Conservation (phyloP, 2,888 invertebrate species). For the Pyrgus malvae region DNA sequence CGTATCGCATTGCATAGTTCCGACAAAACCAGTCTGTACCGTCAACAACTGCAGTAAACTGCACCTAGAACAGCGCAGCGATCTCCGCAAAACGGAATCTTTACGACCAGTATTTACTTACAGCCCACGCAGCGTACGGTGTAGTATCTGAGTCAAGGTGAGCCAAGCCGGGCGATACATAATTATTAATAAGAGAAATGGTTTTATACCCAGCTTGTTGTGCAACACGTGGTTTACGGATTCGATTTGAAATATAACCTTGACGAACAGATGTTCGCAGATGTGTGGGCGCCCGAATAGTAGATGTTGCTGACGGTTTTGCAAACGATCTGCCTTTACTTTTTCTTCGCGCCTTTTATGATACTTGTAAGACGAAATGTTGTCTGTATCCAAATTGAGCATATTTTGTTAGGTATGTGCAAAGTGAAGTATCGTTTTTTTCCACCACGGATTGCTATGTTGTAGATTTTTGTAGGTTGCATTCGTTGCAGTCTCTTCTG, state of each 20-base stretch:
- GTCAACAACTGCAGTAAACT: too few species aligned
- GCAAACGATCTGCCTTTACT: neutral
- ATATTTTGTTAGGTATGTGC: too few species aligned
- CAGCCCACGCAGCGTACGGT: conserved; percentile 12
- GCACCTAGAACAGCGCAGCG: neutral
- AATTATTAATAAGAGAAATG: conserved; percentile 28
- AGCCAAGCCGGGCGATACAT: conserved; percentile 17
- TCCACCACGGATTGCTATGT: too few species aligned
- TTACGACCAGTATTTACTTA: conserved; percentile 18
- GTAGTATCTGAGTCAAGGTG: conserved; percentile 41
- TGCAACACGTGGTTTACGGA: conserved; percentile 13
- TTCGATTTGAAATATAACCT: conserved; percentile 25
- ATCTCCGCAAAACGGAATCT: conserved; percentile 6
- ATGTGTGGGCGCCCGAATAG: conserved; percentile 19
- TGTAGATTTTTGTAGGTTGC: too few species aligned
- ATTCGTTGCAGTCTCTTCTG: too few species aligned
- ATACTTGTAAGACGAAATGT: too few species aligned
- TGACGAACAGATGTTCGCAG: conserved; percentile 25
- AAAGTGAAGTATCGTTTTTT: too few species aligned
- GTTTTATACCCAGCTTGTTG: conserved; percentile 8
- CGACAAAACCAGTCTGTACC: too few species aligned
- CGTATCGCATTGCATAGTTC: too few species aligned
- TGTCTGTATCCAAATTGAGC: too few species aligned
- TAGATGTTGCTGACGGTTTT: conserved; percentile 13
- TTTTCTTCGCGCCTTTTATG: too few species aligned